Evolutionary conservation across 2,888 invertebrate genomes (phyloP).

Genomic region (Oxyscelio sp.): DNA sequence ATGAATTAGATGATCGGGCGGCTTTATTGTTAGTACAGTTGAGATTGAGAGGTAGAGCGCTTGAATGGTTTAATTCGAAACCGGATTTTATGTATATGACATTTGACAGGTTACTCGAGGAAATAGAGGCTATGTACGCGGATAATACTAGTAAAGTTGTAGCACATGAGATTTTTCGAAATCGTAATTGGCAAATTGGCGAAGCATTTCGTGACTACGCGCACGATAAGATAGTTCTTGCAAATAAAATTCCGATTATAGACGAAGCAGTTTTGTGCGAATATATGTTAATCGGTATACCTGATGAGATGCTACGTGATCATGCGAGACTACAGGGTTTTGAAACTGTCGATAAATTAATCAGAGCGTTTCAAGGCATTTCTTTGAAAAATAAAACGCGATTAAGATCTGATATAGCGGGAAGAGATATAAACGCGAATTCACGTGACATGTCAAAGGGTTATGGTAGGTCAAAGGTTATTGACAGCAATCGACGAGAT

Average conservation of each 20-base stretch:
- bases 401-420: neutral
- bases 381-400: neutral
- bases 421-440: neutral
- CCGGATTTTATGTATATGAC: neutral
- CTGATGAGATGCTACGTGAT: neutral
- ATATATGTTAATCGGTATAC: neutral
- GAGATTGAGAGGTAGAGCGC: neutral
- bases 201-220: slow-evolving; percentile 17
- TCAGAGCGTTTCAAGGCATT: neutral
- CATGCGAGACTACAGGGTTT: neutral
- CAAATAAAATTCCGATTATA: neutral
- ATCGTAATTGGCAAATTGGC: slow-evolving; percentile 4
- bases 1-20: slow-evolving; percentile 3
- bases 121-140: neutral
- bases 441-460: too few relatives aligned
- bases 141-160: neutral
- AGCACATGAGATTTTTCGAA: neutral
- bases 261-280: slow-evolving; percentile 9
- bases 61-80: slow-evolving; percentile 28
- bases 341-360: neutral
- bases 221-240: neutral
- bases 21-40: neutral
- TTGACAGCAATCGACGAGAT: neutral
- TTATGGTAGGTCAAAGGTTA: neutral
- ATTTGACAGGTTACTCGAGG: neutral